A percentile compares a stretch with the other conserved stretches of the same genome.
Conservation (phyloP, 2,888 invertebrate genomes). For the Balanococcus diminutus region DNA sequence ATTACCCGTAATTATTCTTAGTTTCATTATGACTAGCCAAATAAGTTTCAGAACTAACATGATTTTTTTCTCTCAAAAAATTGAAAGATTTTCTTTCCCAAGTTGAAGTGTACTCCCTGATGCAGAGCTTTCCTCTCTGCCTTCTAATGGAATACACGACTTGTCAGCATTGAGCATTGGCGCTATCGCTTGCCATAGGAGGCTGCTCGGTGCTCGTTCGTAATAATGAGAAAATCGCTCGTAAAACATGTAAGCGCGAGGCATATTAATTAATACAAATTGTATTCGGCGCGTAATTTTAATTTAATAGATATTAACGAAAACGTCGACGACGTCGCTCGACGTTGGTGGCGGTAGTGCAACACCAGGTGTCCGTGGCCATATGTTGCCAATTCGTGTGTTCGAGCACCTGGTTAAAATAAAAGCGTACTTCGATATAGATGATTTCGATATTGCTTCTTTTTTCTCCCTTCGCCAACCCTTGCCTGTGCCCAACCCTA, state of each 20-base stretch:
- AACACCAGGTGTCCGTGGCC: constrained; percentile 48
- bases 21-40: too few relatives aligned
- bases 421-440: constrained; percentile 5
- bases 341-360: not conserved
- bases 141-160: too few relatives aligned
- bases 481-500: too few relatives aligned
- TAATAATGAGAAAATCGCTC: constrained; percentile 34
- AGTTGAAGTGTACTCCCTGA: too few relatives aligned
- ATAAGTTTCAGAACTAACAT: too few relatives aligned
- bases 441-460: constrained; percentile 25
- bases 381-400: constrained; percentile 43
- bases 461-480: not conserved
- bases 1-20: too few relatives aligned
- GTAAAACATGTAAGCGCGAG: constrained; percentile 39
- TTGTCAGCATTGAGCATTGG: too few relatives aligned
- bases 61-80: too few relatives aligned
- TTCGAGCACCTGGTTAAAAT: constrained; percentile 39
- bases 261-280: constrained; percentile 46
- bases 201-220: not conserved
- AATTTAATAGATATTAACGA: constrained; percentile 49
- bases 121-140: too few relatives aligned
- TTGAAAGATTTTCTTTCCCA: too few relatives aligned
- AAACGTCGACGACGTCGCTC: constrained; percentile 12
- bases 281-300: constrained; percentile 45
- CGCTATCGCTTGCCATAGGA: too few relatives aligned